Percentiles rank a stretch among this genome's conserved stretches.
Evolutionary conservation across 2,888 invertebrate genomes (phyloP).

Genomic region (Dryococelus australis): DNA sequence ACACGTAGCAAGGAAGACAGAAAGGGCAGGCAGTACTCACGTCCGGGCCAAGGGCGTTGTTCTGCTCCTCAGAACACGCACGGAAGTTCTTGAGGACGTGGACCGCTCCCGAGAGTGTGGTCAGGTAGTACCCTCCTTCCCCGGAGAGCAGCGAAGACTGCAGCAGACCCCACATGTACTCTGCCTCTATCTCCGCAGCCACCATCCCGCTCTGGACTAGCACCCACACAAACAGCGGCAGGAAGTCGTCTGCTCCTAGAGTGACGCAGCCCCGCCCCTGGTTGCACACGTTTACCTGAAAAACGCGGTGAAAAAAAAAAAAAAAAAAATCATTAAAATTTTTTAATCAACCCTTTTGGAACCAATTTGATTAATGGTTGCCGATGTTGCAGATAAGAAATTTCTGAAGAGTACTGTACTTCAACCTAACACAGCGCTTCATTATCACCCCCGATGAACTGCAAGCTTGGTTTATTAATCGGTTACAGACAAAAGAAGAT

Average conservation of each 20-base stretch:
- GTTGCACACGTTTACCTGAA: slow-evolving; percentile 72
- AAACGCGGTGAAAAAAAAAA: not conserved
- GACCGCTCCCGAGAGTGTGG: slow-evolving; percentile 92
- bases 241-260: slow-evolving; percentile 86
- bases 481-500: too few species aligned
- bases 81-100: slow-evolving; percentile 81
- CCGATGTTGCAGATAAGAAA: too few species aligned
- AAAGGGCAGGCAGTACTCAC: slow-evolving; percentile 51
- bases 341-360: too few species aligned
- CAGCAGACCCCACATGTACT: slow-evolving; percentile 93
- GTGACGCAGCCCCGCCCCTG: slow-evolving; percentile 61
- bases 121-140: slow-evolving; percentile 94
- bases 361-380: too few species aligned
- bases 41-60: slow-evolving; percentile 56
- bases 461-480: too few species aligned
- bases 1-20: too few species aligned
- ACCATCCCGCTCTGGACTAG: slow-evolving; percentile 89
- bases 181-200: slow-evolving; percentile 93
- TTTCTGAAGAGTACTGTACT: too few species aligned
- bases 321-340: not conserved
- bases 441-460: too few species aligned
- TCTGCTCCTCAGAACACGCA: slow-evolving; percentile 48
- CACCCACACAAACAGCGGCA: slow-evolving; percentile 92
- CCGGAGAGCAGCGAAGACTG: slow-evolving; percentile 91
- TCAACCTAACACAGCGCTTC: too few species aligned